Evolutionary conservation across 2,113 vertebrate species (phyloP).

Genomic region (Pimephales promelas): DNA sequence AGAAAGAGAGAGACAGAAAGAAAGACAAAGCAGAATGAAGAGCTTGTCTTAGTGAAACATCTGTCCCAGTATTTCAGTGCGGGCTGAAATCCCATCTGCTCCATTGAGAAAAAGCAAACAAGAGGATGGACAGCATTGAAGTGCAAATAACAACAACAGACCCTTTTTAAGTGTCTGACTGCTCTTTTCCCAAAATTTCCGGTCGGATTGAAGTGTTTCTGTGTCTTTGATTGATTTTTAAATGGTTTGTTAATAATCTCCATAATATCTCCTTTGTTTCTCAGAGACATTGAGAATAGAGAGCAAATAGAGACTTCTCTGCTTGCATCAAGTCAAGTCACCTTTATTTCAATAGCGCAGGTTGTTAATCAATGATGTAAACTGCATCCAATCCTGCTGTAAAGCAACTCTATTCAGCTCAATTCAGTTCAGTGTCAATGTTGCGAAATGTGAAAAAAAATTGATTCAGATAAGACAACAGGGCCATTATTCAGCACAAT

Average conservation of each 20-base stretch:
- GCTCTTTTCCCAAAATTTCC: conserved; percentile 9
- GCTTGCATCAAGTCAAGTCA: not conserved
- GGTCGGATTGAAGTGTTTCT: no score
- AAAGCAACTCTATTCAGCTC: no score
- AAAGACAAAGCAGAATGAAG: conserved; percentile 64
- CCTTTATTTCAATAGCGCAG: no score
- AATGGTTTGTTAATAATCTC: not conserved
- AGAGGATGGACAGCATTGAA: conserved; percentile 25
- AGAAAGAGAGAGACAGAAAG: conserved; percentile 22
- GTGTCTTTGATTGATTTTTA: not conserved
- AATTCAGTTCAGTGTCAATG: no score
- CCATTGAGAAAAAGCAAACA: conserved; percentile 61
- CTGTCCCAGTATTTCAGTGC: conserved; percentile 66
- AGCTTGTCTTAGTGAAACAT: conserved; percentile 67
- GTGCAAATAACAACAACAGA: conserved; percentile 37
- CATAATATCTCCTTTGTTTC: not conserved
- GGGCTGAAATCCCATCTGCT: conserved; percentile 66
- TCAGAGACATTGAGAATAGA: not conserved
- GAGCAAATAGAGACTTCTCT: not conserved
- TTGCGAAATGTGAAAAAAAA: no score
- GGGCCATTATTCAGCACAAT: no score
- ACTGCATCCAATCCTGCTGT: no score
- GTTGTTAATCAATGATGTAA: not conserved
- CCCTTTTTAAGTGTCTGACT: not conserved
- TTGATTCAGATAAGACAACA: no score